Base-by-base conservation (phyloP, 2,113 vertebrate genomes). In the Neofelis nebulosa region DNA sequence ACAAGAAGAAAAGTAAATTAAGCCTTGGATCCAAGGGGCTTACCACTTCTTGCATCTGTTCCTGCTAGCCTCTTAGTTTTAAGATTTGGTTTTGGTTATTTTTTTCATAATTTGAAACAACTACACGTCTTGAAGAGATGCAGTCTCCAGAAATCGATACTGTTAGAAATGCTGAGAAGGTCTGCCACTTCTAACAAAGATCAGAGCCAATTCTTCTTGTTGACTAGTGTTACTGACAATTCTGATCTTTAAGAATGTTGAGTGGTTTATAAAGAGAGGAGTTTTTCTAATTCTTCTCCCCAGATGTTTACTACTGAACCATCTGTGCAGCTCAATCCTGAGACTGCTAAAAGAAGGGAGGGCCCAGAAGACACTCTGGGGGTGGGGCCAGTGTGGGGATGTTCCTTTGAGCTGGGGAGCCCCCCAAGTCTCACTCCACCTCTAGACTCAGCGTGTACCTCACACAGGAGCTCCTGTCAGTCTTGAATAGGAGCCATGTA, bases 71-170 rank as follows among this genome's bases (percentile, higher is more conserved):
- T 78, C 73, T 65, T 86, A 50, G 36, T 63, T 74, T 94, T 94
- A 96, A 88, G 41, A 73, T 74, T 78, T 93, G 50, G 38, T 80
- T 25, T 6, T 83, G 27, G 33, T 33, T 14, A 21, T 36, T 93
- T 93, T 52, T 66, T 84, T 80, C 83, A 19, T 88, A 89, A 78
- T 79, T 36, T 84, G 50, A 92, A 96, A 89, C 79, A 15, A 85
- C 0, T 31, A 18, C 18, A 48, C 45, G 8, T 69, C 55, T 94
- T 73, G 3, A 38, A 91, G 94, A 94, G 50, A 84, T 68, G 21
- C 36, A n/a, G 18, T 91, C 36, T 78, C 80, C n/a, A 82, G 65
- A 81, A 95, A 41, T 0, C 1, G 21, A 38, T 4, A 57, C 21
- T 13, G 48, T 89, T 16, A 65, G 55, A 93, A 96, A 92, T 69